Evolutionary conservation across 1,140 invertebrate genomes (phyloP), one percentile per base, ranked within the genome.

Genomic region (Pissodes strobi): DNA sequence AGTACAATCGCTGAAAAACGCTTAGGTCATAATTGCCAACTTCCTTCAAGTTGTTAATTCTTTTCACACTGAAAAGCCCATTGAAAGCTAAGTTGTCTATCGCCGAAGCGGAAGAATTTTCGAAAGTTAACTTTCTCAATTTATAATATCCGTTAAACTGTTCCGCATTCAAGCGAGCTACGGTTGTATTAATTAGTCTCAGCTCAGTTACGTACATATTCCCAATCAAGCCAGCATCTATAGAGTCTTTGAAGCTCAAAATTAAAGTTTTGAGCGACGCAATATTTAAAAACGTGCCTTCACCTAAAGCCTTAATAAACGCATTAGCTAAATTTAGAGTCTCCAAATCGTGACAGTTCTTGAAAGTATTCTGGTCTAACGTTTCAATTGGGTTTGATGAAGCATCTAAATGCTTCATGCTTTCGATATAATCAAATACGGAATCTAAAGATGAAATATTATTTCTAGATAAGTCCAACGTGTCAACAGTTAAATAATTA

Each of bases 401-500:
- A 2, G 49, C 12, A 46, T 46, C 19, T 34, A 49, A 8, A 8
- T 34, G 12, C 13, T 34, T 48, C 1, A 59, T 27, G 2, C 10
- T 34, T 8, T 19, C 9, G 3, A 37, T 22, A 17, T 37, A 12
- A 0, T 49, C 22, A 22, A 59, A 48, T 8, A 48, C 25, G 1
- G 23, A 43, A 3, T 37, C 27, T 23, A 59, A 22, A n/a, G 43
- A 59, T 5, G 27, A n/a, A 15, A 59, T 30, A 19, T 21, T 30
- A 23, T 59, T 59, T 10, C n/a, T 34, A 18, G 57, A 59, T 34
- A 59, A 49, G 21, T 59, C 43, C n/a, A 59, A 10, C 5, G 21
- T 17, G 5, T 30, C 27, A 8, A 49, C 45, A 37, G 1, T 37
- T 2, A 37, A 12, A 49, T 59, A 9, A 19, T 37, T 46, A 21